Conservation (phyloP, 2,888 invertebrate genomes). For the Heteromurus nitidus region DNA sequence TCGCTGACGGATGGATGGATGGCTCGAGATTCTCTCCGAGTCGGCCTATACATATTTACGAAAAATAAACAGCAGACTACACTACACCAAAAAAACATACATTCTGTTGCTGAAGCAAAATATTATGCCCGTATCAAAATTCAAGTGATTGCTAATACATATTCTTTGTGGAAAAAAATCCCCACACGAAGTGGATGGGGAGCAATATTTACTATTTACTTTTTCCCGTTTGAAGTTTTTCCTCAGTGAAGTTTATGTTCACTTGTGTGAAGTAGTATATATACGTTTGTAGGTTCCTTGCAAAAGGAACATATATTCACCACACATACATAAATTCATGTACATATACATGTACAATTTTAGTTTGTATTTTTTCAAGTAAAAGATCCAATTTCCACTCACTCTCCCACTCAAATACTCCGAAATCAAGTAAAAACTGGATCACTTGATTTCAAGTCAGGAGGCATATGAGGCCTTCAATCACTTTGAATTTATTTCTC, state of each 20-base stretch:
- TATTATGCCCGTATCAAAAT: conserved; percentile 39
- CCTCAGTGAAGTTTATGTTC: background rate
- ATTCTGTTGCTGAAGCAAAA: conserved; percentile 6
- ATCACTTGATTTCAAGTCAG: conserved; percentile 47
- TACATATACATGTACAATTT: conserved; percentile 20
- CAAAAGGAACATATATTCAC: background rate
- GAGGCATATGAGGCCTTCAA: conserved; percentile 20
- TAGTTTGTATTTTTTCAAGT: conserved; percentile 4
- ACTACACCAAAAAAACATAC: conserved; percentile 27
- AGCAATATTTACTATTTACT: background rate
- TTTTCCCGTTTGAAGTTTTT: conserved; percentile 4
- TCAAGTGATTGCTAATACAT: conserved; percentile 55
- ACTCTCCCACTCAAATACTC: conserved; percentile 3
- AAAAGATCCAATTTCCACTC: conserved; percentile 37
- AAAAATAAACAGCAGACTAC: no score
- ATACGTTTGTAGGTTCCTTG: background rate
- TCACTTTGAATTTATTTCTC: conserved; percentile 46
- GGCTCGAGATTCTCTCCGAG: conserved; percentile 50
- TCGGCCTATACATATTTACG: conserved; percentile 53
- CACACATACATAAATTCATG: conserved; percentile 7
- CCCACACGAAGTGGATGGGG: background rate
- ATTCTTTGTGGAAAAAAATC: conserved; percentile 20
- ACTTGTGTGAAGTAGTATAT: no score
- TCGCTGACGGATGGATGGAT: conserved; percentile 63
- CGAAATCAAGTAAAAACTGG: conserved; percentile 19